These are phyloP conservation scores for Agrotis ipsilon DNA, from an alignment of 2,888 invertebrate species.

Conservation along the genomic window DNA sequence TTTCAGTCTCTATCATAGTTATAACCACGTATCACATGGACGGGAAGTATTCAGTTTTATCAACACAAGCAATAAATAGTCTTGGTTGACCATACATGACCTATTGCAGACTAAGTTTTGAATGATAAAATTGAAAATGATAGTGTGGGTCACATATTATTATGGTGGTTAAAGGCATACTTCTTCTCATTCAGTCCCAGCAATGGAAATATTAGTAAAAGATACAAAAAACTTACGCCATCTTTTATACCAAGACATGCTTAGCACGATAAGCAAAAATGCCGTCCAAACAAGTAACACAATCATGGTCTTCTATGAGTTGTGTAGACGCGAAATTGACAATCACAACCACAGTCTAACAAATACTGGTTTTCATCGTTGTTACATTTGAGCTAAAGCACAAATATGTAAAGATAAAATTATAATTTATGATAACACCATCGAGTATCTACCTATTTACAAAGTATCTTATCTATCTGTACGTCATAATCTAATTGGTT, in stretches of 20 bases:
- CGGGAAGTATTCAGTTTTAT: not conserved
- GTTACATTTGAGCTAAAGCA: constrained; percentile 18
- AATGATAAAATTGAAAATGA: not conserved
- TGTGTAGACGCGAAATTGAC: constrained; percentile 6
- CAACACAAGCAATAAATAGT: not conserved
- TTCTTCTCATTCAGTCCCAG: not conserved
- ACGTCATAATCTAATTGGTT: constrained; percentile 40
- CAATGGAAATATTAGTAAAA: not conserved
- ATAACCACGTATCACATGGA: not conserved
- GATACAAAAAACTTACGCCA: constrained; percentile 42
- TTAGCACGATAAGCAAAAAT: constrained; percentile 19
- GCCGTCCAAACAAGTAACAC: constrained; percentile 38
- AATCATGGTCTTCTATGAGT: constrained; percentile 19
- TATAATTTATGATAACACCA: constrained; percentile 43
- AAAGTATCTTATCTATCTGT: constrained; percentile 43
- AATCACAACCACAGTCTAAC: constrained; percentile 18
- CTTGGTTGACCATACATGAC: not conserved
- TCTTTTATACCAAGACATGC: constrained; percentile 28
- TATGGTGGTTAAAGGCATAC: not conserved
- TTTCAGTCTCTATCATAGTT: constrained; percentile 5
- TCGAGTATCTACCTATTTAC: not conserved
- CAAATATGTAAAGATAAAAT: constrained; percentile 42
- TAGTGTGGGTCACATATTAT: too few relatives aligned
- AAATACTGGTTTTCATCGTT: constrained; percentile 26
- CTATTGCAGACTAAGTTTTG: too few relatives aligned